Evolutionary conservation across 1,140 invertebrate genomes (phyloP).

Genomic region (Eupristina koningsbergeri): DNA sequence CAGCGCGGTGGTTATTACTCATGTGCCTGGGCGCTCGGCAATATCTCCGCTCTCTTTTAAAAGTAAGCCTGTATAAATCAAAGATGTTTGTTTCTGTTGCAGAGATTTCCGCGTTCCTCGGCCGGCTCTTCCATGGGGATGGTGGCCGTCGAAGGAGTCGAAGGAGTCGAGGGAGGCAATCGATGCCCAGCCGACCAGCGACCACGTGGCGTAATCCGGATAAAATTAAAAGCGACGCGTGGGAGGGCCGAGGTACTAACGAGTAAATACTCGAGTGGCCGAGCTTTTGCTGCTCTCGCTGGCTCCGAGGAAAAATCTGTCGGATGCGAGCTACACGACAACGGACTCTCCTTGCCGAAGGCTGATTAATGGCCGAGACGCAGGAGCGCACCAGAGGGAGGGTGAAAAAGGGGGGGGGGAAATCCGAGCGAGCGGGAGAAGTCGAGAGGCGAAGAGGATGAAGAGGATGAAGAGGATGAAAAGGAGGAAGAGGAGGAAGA

Average conservation of each 20-base stretch:
- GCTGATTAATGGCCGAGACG: constrained; percentile 59
- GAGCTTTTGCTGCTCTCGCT: constrained; percentile 29
- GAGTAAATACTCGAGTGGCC: constrained; percentile 57
- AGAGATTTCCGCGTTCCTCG: constrained; percentile 30
- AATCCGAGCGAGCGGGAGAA: constrained; percentile 51
- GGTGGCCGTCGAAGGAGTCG: not conserved
- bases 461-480: too few species aligned
- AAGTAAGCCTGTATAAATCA: constrained; percentile 19
- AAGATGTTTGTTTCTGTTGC: constrained; percentile 44
- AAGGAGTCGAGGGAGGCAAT: not conserved
- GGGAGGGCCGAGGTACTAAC: constrained; percentile 61
- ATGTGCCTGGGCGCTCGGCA: not conserved
- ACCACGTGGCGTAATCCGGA: constrained; percentile 56
- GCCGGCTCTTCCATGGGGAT: not conserved
- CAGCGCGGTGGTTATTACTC: not conserved
- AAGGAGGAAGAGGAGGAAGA: not conserved
- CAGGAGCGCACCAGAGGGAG: too few species aligned
- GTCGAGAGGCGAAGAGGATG: constrained; percentile 13
- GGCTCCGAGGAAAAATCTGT: constrained; percentile 62
- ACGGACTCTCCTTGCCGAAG: constrained; percentile 59
- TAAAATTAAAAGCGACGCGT: constrained; percentile 60
- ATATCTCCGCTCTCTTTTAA: constrained; percentile 2
- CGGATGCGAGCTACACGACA: constrained; percentile 59
- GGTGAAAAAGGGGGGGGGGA: constrained; percentile 11
- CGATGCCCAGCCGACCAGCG: not conserved